Conservation (phyloP, 2,113 vertebrate genomes). For the Petroica traversi region DNA sequence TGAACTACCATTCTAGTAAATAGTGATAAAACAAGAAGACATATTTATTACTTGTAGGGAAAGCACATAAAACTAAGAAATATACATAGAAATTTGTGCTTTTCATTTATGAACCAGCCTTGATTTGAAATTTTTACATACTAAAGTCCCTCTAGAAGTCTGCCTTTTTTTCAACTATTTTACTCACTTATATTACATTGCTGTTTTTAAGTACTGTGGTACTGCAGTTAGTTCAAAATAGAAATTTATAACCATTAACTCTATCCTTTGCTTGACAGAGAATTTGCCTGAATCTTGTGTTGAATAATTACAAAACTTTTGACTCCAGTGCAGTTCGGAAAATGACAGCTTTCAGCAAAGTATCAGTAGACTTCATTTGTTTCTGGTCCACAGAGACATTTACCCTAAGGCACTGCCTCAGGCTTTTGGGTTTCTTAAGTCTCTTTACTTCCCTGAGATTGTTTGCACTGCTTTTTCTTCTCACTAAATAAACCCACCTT, state of each 20-base stretch:
- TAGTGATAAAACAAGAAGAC: not conserved
- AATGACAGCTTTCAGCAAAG: not conserved
- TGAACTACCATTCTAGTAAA: not conserved
- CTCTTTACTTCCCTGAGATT: not conserved
- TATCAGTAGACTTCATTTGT: not conserved
- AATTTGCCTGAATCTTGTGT: not conserved
- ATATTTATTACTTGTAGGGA: not conserved
- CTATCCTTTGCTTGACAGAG: not conserved
- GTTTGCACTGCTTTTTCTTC: not conserved
- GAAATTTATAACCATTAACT: not conserved
- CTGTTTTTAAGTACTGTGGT: not conserved
- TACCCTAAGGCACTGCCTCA: not conserved
- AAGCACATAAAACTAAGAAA: not conserved
- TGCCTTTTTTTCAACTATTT: not conserved
- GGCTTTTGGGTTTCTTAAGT: not conserved
- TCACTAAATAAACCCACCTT: not conserved
- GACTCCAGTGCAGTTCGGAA: not conserved
- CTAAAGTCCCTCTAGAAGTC: not conserved
- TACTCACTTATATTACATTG: not conserved
- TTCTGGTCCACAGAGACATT: not conserved
- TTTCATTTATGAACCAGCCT: not conserved
- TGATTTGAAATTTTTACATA: not conserved
- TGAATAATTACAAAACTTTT: not conserved
- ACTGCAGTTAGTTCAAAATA: not conserved
- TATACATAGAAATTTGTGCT: not conserved